phyloP scores from a whole-genome alignment of 1,140 invertebrate species.

The Latrodectus geometricus region DNA sequence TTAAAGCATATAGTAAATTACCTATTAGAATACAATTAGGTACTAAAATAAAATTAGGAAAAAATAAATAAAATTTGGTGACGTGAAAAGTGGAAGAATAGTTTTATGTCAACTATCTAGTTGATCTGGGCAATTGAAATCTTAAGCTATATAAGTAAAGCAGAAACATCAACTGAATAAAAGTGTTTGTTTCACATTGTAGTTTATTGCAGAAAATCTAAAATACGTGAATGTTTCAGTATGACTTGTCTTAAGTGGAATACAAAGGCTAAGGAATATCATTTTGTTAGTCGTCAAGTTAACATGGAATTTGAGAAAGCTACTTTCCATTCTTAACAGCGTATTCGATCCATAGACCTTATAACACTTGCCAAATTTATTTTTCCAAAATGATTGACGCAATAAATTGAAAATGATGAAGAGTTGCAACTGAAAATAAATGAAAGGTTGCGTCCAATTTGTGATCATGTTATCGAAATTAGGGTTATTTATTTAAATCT shows the following conservation, averaged over 20 bases:
- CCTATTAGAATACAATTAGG: slow-evolving; percentile 16
- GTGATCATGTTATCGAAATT: too few species aligned
- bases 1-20: not conserved
- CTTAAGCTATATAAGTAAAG: not conserved
- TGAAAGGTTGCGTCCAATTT: too few species aligned
- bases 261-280: not conserved
- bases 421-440: too few species aligned
- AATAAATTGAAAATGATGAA: not conserved
- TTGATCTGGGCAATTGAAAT: not conserved
- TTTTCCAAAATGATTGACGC: not conserved
- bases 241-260: not conserved
- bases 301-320: not conserved
- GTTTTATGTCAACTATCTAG: slow-evolving; percentile 26
- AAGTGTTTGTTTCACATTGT: not conserved
- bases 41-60: too few species aligned
- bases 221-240: not conserved
- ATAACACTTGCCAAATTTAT: not conserved
- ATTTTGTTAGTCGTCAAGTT: not conserved
- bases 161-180: not conserved
- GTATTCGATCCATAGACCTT: slow-evolving; percentile 26
- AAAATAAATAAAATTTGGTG: too few species aligned
- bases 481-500: too few species aligned
- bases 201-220: not conserved
- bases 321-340: not conserved
- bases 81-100: too few species aligned